These are phyloP conservation scores for Sebastes melanostomus DNA, from an alignment of 2,797 vertebrate genomes.

Conservation along the genomic window DNA sequence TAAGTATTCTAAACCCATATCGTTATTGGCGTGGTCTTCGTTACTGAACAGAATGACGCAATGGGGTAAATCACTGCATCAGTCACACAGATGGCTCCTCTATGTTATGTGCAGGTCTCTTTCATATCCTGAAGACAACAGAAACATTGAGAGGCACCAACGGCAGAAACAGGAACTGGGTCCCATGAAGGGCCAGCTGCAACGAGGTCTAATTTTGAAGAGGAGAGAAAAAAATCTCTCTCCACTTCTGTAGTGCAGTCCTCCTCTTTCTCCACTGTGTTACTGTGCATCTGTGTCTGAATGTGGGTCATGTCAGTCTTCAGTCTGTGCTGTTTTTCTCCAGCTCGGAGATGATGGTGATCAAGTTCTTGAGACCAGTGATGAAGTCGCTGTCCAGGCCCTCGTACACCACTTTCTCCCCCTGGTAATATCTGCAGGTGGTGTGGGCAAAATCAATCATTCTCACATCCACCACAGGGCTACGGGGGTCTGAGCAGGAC, in stretches of 20 bases:
- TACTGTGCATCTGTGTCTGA: conserved; percentile 10
- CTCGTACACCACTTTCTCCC: conserved; percentile 95
- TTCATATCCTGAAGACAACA: conserved; percentile 32
- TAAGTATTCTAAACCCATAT: too few species aligned
- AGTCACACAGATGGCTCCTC: conserved; percentile 44
- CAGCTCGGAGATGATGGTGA: conserved; percentile 97
- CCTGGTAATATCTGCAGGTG: conserved; percentile 93
- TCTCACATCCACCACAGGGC: conserved; percentile 90
- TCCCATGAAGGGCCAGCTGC: conserved; percentile 36
- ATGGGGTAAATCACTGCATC: conserved; percentile 56
- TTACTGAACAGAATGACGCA: conserved; percentile 33
- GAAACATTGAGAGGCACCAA: conserved; percentile 57
- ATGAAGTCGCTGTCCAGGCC: conserved; percentile 96
- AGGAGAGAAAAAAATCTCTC: conserved; percentile 15
- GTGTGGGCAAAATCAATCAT: conserved; percentile 99
- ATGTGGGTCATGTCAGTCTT: conserved; percentile 53
- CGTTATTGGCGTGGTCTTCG: too few species aligned
- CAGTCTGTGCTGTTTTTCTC: conserved; percentile 91
- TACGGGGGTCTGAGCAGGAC: conserved; percentile 16
- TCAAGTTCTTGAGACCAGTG: conserved; percentile 97
- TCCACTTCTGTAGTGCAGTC: conserved; percentile 9
- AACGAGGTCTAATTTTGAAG: conserved; percentile 16
- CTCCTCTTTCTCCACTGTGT: conserved; percentile 9
- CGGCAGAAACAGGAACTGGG: conserved; percentile 38
- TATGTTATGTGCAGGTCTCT: conserved; percentile 44